A percentile compares a stretch with the other conserved stretches of the same genome.
These are phyloP conservation scores for Venusia cambrica DNA, from an alignment of 2,888 invertebrate species.

Conservation along the genomic window DNA sequence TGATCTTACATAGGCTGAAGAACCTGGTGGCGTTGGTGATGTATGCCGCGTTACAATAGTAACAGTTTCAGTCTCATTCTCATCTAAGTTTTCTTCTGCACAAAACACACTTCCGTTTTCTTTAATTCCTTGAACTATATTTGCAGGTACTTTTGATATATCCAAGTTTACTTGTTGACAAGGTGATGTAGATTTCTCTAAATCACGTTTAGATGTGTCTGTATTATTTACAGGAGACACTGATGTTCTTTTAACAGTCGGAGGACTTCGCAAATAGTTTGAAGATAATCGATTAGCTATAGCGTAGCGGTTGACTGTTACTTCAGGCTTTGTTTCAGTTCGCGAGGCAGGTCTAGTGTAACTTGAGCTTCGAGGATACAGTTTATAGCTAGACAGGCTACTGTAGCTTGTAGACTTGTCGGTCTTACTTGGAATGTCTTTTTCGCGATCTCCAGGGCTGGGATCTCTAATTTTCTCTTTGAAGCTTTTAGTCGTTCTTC, in stretches of 20 bases:
- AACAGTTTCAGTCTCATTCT: constrained; percentile 70
- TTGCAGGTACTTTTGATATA: constrained; percentile 31
- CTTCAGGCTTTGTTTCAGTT: constrained; percentile 47
- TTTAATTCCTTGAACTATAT: constrained; percentile 7
- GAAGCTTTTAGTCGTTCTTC: constrained; percentile 55
- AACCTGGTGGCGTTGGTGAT: constrained; percentile 88
- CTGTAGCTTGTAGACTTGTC: constrained; percentile 77
- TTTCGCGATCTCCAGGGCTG: constrained; percentile 77
- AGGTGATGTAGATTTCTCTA: constrained; percentile 44
- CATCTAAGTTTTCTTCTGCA: constrained; percentile 28
- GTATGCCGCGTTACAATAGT: constrained; percentile 87
- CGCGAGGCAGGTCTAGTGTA: constrained; percentile 47
- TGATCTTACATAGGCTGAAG: constrained; percentile 82
- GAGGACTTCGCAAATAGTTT: constrained; percentile 65
- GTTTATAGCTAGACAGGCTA: constrained; percentile 72
- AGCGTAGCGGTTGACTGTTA: constrained; percentile 61
- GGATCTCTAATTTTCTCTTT: constrained; percentile 78
- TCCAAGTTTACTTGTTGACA: constrained; percentile 37
- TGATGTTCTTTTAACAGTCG: constrained; percentile 59
- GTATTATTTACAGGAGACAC: constrained; percentile 59
- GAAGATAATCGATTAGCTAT: constrained; percentile 67
- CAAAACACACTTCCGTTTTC: constrained; percentile 10
- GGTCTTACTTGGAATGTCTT: constrained; percentile 80
- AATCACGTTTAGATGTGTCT: constrained; percentile 45
- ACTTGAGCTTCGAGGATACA: constrained; percentile 74